These are phyloP conservation scores for Ranitomeya variabilis DNA, from an alignment of 2,113 vertebrate genomes.

Conservation along the genomic window DNA sequence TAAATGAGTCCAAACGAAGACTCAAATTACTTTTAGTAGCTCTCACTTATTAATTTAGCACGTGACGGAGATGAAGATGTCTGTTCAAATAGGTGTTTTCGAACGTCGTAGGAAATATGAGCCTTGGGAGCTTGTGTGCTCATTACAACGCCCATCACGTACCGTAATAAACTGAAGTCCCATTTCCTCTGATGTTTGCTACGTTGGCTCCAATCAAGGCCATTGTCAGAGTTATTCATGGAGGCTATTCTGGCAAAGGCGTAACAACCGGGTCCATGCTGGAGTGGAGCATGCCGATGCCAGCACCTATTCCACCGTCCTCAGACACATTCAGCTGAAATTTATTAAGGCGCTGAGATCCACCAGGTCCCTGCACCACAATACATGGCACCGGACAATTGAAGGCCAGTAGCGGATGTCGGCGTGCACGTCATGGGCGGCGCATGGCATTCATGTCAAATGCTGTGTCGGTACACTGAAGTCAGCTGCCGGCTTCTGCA, in stretches of 20 bases:
- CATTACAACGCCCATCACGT: not conserved
- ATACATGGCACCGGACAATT: too few relatives aligned
- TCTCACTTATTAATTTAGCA: constrained; percentile 20
- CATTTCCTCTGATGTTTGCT: not conserved
- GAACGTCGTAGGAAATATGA: not conserved
- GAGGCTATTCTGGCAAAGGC: not conserved
- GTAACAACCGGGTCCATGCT: too few relatives aligned
- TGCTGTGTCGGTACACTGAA: too few relatives aligned
- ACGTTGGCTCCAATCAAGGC: not conserved
- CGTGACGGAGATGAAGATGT: not conserved
- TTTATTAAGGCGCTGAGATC: too few relatives aligned
- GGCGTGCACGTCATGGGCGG: too few relatives aligned
- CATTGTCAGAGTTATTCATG: not conserved
- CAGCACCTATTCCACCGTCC: too few relatives aligned
- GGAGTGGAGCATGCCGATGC: too few relatives aligned
- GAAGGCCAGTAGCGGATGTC: too few relatives aligned
- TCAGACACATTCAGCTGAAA: too few relatives aligned
- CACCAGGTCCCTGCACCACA: too few relatives aligned
- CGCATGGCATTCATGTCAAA: too few relatives aligned
- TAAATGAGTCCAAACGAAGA: constrained; percentile 35
- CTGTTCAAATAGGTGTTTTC: constrained; percentile 8
- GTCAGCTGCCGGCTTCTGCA: too few relatives aligned
- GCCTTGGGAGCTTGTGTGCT: not conserved
- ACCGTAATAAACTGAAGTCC: not conserved
- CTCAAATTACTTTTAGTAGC: constrained; percentile 9